Conservation (phyloP, 1,140 invertebrate species). For the Orussus abietinus region DNA sequence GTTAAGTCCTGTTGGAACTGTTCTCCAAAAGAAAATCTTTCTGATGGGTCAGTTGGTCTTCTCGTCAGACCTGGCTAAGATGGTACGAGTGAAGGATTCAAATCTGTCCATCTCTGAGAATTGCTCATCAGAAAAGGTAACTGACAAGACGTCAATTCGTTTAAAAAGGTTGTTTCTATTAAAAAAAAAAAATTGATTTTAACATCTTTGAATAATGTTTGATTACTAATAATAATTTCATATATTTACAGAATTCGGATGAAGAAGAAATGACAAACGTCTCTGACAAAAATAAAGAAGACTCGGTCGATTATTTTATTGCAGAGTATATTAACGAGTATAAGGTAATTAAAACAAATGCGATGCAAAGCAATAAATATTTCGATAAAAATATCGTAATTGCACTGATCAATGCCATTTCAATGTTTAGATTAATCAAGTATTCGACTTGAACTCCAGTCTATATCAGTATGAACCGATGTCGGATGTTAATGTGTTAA, state of each 20-base stretch:
- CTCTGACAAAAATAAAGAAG: conserved; percentile 27
- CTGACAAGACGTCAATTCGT: not conserved
- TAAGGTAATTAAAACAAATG: conserved; percentile 35
- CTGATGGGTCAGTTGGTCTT: conserved; percentile 36
- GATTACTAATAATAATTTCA: conserved; percentile 34
- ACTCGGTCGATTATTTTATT: conserved; percentile 40
- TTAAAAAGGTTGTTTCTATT: too few species aligned
- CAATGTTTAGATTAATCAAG: conserved; percentile 33
- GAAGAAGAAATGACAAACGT: conserved; percentile 16
- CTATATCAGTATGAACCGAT: conserved; percentile 26
- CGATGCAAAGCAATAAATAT: not conserved
- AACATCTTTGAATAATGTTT: too few species aligned
- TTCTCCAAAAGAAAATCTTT: conserved; percentile 46
- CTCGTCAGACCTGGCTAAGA: conserved; percentile 36
- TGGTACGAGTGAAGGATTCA: conserved; percentile 31
- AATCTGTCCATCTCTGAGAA: conserved; percentile 22
- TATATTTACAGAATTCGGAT: conserved; percentile 30
- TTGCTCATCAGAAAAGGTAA: conserved; percentile 20
- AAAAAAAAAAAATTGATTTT: conserved; percentile 11
- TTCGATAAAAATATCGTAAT: conserved; percentile 7
- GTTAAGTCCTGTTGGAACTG: conserved; percentile 32
- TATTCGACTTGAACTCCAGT: conserved; percentile 38
- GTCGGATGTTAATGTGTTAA: conserved; percentile 25
- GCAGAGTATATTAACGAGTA: conserved; percentile 53
- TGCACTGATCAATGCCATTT: conserved; percentile 8